A percentile compares a stretch with the other conserved stretches of the same genome.
Conservation (phyloP, 2,113 vertebrate species). For the Propithecus coquereli region DNA sequence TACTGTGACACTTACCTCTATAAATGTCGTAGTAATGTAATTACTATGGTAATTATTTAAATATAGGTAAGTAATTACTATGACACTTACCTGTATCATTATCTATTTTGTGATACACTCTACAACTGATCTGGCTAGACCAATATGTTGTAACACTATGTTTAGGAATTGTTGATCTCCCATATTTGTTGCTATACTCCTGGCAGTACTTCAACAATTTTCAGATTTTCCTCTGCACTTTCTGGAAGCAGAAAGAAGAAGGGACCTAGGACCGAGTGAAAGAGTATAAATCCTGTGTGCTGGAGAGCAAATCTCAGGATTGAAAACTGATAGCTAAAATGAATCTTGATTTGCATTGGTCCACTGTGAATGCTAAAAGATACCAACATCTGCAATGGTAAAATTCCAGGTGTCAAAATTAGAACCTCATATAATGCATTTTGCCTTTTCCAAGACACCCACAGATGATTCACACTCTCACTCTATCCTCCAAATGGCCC, state of each 20-base stretch:
- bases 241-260: background rate
- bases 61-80: background rate
- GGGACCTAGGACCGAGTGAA: background rate
- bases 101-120: background rate
- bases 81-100: background rate
- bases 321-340: background rate
- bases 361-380: background rate
- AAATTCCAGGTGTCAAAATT: slow-evolving; percentile 24
- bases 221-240: background rate
- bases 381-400: background rate
- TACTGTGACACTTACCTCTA: background rate
- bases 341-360: background rate
- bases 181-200: background rate
- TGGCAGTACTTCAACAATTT: background rate
- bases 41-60: no score
- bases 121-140: background rate
- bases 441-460: slow-evolving; percentile 5
- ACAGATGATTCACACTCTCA: slow-evolving; percentile 14
- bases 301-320: background rate
- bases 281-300: background rate
- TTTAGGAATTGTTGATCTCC: background rate
- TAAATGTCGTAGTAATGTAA: no score
- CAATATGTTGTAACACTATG: background rate
- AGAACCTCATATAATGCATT: background rate
- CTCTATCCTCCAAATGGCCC: background rate